These are phyloP conservation scores for Epizoanthus illoricatus DNA, from an alignment of 92 coral and sea anemone genomes.

Conservation along the genomic window DNA sequence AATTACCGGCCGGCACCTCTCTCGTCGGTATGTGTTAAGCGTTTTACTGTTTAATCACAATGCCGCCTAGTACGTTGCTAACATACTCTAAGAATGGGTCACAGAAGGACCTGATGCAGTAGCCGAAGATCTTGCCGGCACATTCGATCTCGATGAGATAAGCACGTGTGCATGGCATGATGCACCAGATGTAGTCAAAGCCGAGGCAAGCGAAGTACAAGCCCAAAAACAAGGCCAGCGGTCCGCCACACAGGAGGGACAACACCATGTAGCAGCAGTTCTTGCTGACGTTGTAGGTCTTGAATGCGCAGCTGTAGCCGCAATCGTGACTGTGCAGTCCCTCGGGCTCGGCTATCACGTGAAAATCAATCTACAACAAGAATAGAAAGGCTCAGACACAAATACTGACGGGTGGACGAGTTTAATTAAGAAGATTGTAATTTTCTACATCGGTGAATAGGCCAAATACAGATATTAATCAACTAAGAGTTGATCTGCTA, in stretches of 20 bases:
- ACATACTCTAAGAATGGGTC: conserved; percentile 26
- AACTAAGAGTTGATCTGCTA: no score
- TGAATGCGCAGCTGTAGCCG: conserved; percentile 41
- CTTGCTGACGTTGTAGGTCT: conserved; percentile 52
- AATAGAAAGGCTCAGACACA: no score
- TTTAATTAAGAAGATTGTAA: no score
- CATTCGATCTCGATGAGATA: conserved; percentile 15
- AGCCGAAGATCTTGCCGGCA: conserved; percentile 20
- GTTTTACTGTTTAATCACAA: conserved; percentile 19
- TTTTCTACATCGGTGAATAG: no score
- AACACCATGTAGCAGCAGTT: conserved; percentile 51
- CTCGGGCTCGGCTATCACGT: conserved; percentile 64
- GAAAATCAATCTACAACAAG: conserved; percentile 31
- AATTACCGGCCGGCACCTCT: no score
- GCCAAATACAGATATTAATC: no score
- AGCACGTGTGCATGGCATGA: conserved; percentile 30
- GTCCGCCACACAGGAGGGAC: conserved; percentile 36
- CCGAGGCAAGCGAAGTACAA: conserved; percentile 44
- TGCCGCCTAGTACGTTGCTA: conserved; percentile 5
- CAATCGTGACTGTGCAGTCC: conserved; percentile 52
- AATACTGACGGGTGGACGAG: no score
- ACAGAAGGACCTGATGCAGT: conserved; percentile 36
- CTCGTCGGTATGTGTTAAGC: background rate
- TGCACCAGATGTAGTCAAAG: conserved; percentile 39
- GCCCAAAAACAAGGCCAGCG: conserved; percentile 39